Percentiles rank a stretch among this genome's conserved stretches.
phyloP scores from a whole-genome alignment of 2,888 invertebrate species.

The Steinernema scapterisci region DNA sequence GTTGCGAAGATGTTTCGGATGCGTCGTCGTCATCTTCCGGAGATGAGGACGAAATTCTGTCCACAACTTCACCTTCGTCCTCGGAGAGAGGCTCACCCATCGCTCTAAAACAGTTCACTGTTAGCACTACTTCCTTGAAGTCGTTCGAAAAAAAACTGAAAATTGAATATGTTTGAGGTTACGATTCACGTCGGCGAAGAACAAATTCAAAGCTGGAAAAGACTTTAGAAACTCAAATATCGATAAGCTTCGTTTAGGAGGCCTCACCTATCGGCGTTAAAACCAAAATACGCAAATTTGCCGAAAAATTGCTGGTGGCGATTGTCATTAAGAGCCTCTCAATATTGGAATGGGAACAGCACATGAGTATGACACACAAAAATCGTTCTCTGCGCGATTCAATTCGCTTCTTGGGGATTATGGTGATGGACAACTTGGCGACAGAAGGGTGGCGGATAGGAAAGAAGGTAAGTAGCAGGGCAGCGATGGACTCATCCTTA shows the following conservation, averaged over 20 bases:
- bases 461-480: slow-evolving; percentile 22
- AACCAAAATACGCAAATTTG: slow-evolving; percentile 12
- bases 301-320: slow-evolving; percentile 27
- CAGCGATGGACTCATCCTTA: not conserved
- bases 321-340: slow-evolving; percentile 20
- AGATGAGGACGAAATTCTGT: slow-evolving; percentile 4
- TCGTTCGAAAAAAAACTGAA: too few relatives aligned
- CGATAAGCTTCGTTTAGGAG: not conserved
- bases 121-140: too few relatives aligned
- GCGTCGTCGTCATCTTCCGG: slow-evolving; percentile 5
- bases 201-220: not conserved
- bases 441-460: slow-evolving; percentile 13
- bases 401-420: slow-evolving; percentile 8
- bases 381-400: slow-evolving; percentile 20
- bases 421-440: not conserved
- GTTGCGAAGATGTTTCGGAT: not conserved
- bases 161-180: not conserved
- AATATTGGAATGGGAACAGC: slow-evolving; percentile 14
- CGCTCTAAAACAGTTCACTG: not conserved
- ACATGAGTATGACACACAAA: slow-evolving; percentile 22
- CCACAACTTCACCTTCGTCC: slow-evolving; percentile 10
- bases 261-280: slow-evolving; percentile 21
- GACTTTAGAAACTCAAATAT: too few relatives aligned
- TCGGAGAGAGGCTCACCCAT: slow-evolving; percentile 22
- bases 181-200: not conserved